These are phyloP conservation scores for Brachionus koreanus DNA, from an alignment of 1,140 invertebrate genomes.

Conservation along the genomic window DNA sequence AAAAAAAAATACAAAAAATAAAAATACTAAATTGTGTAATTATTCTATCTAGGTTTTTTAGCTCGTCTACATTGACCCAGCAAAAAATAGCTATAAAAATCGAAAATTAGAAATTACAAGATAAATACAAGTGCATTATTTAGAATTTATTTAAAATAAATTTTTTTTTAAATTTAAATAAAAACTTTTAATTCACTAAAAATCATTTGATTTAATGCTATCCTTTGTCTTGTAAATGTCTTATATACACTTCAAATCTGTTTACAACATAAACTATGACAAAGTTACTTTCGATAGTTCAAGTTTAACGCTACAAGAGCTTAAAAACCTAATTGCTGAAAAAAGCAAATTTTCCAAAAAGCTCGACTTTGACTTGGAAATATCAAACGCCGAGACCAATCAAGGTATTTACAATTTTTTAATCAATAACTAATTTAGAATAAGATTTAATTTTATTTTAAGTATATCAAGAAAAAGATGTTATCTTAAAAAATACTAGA, in stretches of 20 bases:
- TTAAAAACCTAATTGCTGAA: constrained; percentile 39
- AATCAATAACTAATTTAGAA: neutral
- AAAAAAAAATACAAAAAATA: neutral
- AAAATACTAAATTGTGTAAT: neutral
- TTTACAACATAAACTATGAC: constrained; percentile 38
- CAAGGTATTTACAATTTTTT: neutral
- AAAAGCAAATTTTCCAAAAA: constrained; percentile 29
- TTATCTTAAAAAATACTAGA: constrained; percentile 32
- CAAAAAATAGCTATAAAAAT: constrained; percentile 8
- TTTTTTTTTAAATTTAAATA: too few relatives aligned
- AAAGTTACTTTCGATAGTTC: constrained; percentile 39
- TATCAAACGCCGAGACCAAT: constrained; percentile 18
- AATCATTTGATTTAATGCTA: neutral
- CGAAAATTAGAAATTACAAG: neutral
- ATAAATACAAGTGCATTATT: constrained; percentile 2
- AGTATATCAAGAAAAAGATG: constrained; percentile 9
- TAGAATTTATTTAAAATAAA: neutral
- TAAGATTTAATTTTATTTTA: neutral
- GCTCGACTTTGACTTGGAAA: constrained; percentile 40
- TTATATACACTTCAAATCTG: constrained; percentile 39
- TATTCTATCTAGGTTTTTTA: constrained; percentile 13
- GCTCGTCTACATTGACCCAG: constrained; percentile 13
- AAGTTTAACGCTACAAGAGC: neutral
- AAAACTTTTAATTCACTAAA: neutral
- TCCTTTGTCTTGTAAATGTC: constrained; percentile 12